phyloP scores from a whole-genome alignment of 1,140 invertebrate species.

The Diabrotica undecimpunctata region DNA sequence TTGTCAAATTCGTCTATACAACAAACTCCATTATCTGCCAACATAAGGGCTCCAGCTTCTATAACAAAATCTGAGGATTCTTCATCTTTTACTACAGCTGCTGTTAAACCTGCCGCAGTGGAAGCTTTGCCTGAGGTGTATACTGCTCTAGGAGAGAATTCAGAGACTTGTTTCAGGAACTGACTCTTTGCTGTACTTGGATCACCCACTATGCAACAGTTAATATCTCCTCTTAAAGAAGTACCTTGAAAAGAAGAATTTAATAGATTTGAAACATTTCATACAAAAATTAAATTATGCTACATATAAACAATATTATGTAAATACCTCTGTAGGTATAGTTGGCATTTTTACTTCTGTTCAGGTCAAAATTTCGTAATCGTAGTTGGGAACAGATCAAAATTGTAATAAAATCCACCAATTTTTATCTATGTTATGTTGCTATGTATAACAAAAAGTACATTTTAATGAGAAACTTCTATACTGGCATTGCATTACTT shows the following conservation, averaged over 20 bases:
- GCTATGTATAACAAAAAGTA: too few relatives aligned
- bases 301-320: too few relatives aligned
- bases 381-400: too few relatives aligned
- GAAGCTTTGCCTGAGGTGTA: constrained; percentile 99
- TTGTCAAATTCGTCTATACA: constrained; percentile 99
- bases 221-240: constrained; percentile 91
- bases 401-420: too few relatives aligned
- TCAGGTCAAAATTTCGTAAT: too few relatives aligned
- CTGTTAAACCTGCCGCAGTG: constrained; percentile 95
- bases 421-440: too few relatives aligned
- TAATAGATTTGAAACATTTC: too few relatives aligned
- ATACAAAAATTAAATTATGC: too few relatives aligned
- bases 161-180: constrained; percentile 90
- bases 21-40: constrained; percentile 98
- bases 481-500: too few relatives aligned
- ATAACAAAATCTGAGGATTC: constrained; percentile 99
- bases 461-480: too few relatives aligned
- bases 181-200: constrained; percentile 99
- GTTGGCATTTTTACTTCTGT: too few relatives aligned
- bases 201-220: constrained; percentile 97
- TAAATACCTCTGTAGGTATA: too few relatives aligned
- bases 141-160: constrained; percentile 92
- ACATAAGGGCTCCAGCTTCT: constrained; percentile 98
- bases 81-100: constrained; percentile 95
- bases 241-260: constrained; percentile 49